phyloP scores from a whole-genome alignment of 2,113 vertebrate species.

The Toxotes chatareus region DNA sequence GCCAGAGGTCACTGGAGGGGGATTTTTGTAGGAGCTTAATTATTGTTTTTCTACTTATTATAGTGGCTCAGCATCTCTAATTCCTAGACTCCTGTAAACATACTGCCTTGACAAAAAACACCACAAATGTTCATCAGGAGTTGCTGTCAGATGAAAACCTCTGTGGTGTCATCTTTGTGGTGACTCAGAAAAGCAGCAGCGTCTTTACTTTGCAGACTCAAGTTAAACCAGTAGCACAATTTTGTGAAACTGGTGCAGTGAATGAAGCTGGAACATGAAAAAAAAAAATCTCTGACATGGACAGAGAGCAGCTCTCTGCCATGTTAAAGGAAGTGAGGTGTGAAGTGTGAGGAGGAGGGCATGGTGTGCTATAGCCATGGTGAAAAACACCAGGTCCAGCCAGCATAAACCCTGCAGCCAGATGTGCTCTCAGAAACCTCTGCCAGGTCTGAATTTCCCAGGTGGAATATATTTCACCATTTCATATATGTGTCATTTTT shows the following conservation, averaged over 20 bases:
- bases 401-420: slow-evolving; percentile 59
- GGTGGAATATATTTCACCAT: slow-evolving; percentile 52
- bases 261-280: neutral
- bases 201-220: neutral
- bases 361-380: slow-evolving; percentile 29
- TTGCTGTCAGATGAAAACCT: slow-evolving; percentile 12
- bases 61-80: slow-evolving; percentile 38
- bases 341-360: slow-evolving; percentile 26
- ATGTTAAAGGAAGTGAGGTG: slow-evolving; percentile 24
- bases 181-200: neutral
- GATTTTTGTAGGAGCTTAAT: slow-evolving; percentile 39
- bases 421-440: slow-evolving; percentile 58
- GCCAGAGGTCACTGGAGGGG: slow-evolving; percentile 16
- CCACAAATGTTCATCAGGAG: neutral
- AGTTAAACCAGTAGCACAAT: neutral
- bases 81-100: slow-evolving; percentile 14
- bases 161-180: slow-evolving; percentile 10
- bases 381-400: slow-evolving; percentile 59
- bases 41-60: slow-evolving; percentile 45
- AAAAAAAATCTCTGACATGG: neutral
- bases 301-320: neutral
- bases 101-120: neutral
- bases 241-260: slow-evolving; percentile 6
- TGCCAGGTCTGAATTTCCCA: slow-evolving; percentile 38
- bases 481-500: slow-evolving; percentile 36